phyloP scores from a whole-genome alignment of 1,140 invertebrate genomes.

The Drosophila asahinai region DNA sequence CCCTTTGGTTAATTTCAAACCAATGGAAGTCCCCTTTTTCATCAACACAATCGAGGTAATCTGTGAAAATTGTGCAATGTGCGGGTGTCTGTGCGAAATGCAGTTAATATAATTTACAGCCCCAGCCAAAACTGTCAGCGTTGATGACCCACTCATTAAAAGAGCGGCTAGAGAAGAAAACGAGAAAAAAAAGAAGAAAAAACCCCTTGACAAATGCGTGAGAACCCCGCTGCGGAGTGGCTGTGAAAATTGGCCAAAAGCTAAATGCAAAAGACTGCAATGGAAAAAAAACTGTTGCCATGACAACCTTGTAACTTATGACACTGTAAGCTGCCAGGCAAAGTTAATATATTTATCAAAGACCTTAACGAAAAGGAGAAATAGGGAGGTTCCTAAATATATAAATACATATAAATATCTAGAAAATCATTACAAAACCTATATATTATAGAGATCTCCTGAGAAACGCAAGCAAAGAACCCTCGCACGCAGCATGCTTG shows the following conservation, averaged over 20 bases:
- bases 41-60: neutral
- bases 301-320: constrained; percentile 26
- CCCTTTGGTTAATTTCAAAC: neutral
- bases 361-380: neutral
- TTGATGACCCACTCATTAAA: constrained; percentile 78
- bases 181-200: constrained; percentile 38
- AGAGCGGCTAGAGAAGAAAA: constrained; percentile 20
- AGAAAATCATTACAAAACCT: neutral
- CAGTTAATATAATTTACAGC: constrained; percentile 72
- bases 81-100: constrained; percentile 51
- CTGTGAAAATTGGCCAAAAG: constrained; percentile 40
- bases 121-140: constrained; percentile 62
- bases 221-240: constrained; percentile 35
- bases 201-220: constrained; percentile 73
- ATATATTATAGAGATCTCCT: neutral
- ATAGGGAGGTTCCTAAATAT: too few species aligned
- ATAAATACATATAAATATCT: too few species aligned
- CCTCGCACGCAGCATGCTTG: neutral
- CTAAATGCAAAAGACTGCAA: constrained; percentile 24
- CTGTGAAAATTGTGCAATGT: constrained; percentile 60
- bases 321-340: neutral
- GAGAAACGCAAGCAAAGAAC: neutral
- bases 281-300: constrained; percentile 8
- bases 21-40: neutral
- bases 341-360: neutral